Evolutionary conservation across 2,888 invertebrate genomes (phyloP).

Genomic region (Phasia obesa): DNA sequence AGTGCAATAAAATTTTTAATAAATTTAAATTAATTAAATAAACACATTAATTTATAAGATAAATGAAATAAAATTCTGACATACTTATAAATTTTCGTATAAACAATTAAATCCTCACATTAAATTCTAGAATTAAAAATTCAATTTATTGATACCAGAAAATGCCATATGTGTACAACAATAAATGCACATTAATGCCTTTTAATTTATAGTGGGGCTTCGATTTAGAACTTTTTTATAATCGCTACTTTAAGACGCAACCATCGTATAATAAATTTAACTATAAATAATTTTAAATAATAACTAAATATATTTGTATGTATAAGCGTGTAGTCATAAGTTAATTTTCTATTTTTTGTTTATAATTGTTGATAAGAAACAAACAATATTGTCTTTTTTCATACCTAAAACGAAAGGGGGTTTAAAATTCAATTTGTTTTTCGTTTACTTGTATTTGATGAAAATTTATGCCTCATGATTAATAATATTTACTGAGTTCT

Average conservation of each 20-base stretch:
- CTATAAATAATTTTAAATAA: neutral
- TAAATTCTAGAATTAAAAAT: slow-evolving; percentile 14
- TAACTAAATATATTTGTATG: slow-evolving; percentile 6
- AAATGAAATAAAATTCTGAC: slow-evolving; percentile 9
- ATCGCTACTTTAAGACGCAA: slow-evolving; percentile 54
- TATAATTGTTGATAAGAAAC: slow-evolving; percentile 47
- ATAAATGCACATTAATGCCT: slow-evolving; percentile 44
- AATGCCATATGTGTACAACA: slow-evolving; percentile 12
- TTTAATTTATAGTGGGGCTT: slow-evolving; percentile 45
- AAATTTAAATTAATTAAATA: neutral
- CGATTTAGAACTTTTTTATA: slow-evolving; percentile 37
- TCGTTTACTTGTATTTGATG: slow-evolving; percentile 26
- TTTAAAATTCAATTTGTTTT: slow-evolving; percentile 61
- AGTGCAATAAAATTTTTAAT: neutral
- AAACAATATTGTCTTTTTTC: slow-evolving; percentile 30
- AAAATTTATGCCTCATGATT: slow-evolving; percentile 44
- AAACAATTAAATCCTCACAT: slow-evolving; percentile 33
- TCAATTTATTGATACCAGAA: slow-evolving; percentile 1
- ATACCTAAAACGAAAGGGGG: slow-evolving; percentile 27
- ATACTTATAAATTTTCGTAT: slow-evolving; percentile 24
- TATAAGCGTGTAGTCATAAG: slow-evolving; percentile 45
- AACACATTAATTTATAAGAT: neutral
- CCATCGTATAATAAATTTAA: slow-evolving; percentile 28
- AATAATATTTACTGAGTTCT: slow-evolving; percentile 23
- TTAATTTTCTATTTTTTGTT: slow-evolving; percentile 38